Percentiles rank a stretch among this genome's conserved stretches.
Evolutionary conservation across 2,113 vertebrate species (phyloP).

Genomic region (Promerops cafer): DNA sequence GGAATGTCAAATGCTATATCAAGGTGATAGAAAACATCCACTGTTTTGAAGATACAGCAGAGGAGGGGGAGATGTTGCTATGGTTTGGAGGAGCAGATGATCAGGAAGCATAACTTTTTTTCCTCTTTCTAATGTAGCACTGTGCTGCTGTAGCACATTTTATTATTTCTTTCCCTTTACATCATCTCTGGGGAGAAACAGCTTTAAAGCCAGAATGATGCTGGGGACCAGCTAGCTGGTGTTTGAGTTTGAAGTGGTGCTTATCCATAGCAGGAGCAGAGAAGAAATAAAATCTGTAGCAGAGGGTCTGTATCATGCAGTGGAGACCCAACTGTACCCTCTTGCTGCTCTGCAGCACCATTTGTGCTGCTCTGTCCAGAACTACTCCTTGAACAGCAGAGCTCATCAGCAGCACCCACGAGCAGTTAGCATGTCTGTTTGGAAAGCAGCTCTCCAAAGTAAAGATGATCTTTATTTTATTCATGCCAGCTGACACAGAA

Average conservation of each 20-base stretch:
- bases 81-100: neutral
- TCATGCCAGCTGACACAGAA: rapidly evolving
- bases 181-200: neutral
- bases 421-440: neutral
- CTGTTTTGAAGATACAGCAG: neutral
- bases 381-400: neutral
- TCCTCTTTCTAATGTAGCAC: neutral
- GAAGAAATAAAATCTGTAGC: neutral
- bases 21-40: neutral
- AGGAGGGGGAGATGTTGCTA: neutral
- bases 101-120: neutral
- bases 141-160: neutral
- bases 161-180: neutral
- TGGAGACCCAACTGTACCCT: neutral
- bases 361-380: neutral
- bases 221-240: neutral
- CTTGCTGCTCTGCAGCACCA: neutral
- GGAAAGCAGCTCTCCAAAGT: neutral
- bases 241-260: neutral
- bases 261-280: neutral
- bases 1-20: neutral
- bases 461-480: neutral
- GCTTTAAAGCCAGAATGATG: neutral
- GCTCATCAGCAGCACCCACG: neutral
- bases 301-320: neutral